These are phyloP conservation scores for Drosophila rhopaloa DNA, from an alignment of 1,140 invertebrate genomes.

Conservation along the genomic window DNA sequence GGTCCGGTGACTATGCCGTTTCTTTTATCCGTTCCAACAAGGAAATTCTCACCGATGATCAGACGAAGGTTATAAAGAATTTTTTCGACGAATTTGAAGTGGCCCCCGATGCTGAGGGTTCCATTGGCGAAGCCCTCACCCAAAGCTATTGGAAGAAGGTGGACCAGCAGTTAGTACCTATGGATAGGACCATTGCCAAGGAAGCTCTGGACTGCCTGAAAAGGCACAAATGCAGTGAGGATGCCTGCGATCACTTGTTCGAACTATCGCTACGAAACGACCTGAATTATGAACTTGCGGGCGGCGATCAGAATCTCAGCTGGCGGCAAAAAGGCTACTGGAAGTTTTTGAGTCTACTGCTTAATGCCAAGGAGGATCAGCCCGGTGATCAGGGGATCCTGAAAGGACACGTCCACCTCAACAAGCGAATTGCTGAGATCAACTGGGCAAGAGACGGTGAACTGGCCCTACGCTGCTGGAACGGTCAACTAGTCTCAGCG, in stretches of 20 bases:
- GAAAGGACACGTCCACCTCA: constrained; percentile 83
- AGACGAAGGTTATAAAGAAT: constrained; percentile 39
- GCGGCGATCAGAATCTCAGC: constrained; percentile 86
- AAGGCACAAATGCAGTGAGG: constrained; percentile 85
- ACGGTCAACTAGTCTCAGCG: constrained; percentile 86
- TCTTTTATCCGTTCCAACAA: constrained; percentile 82
- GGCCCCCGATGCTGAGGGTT: constrained; percentile 67
- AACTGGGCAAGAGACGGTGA: constrained; percentile 74
- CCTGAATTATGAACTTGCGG: constrained; percentile 85
- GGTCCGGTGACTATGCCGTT: constrained; percentile 35
- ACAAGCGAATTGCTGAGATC: constrained; percentile 85
- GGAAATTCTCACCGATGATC: constrained; percentile 66
- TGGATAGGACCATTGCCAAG: constrained; percentile 66
- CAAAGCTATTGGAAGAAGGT: constrained; percentile 67
- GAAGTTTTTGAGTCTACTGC: constrained; percentile 87
- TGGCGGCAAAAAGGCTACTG: constrained; percentile 88
- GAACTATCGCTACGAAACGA: constrained; percentile 86
- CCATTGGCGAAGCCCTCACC: constrained; percentile 85
- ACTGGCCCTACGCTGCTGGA: constrained; percentile 86
- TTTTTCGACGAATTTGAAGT: constrained; percentile 18
- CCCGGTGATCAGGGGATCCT: constrained; percentile 54
- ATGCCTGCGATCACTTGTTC: constrained; percentile 87
- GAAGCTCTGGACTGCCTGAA: constrained; percentile 84
- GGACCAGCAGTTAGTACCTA: constrained; percentile 20
- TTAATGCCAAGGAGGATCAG: constrained; percentile 58